Conservation (phyloP, 37 sponge, comb jelly and placozoan genomes). For the Geodia barretti region DNA sequence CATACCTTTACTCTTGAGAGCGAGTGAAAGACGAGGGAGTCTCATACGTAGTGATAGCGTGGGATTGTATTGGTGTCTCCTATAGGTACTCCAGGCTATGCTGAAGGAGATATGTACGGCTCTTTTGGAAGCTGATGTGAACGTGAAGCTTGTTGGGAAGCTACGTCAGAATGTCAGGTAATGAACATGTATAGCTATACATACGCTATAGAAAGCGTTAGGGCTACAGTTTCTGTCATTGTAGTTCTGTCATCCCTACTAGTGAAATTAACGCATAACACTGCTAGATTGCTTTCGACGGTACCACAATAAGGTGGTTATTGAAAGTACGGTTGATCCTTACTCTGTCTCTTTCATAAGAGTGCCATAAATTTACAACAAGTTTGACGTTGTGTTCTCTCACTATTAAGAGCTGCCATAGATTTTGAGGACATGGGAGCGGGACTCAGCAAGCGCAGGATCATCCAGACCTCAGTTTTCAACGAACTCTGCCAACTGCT, state of each 20-base stretch:
- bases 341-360: too few relatives aligned
- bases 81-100: slow-evolving; percentile 89
- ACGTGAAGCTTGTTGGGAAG: slow-evolving; percentile 87
- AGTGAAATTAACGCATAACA: neutral
- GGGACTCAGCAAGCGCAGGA: slow-evolving; percentile 93
- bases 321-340: too few relatives aligned
- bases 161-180: slow-evolving; percentile 89
- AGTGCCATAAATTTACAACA: too few relatives aligned
- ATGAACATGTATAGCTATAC: slow-evolving; percentile 13
- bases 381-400: neutral
- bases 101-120: slow-evolving; percentile 98
- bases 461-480: slow-evolving; percentile 95
- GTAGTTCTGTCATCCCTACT: too few relatives aligned
- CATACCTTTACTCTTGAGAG: too few relatives aligned
- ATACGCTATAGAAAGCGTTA: too few relatives aligned
- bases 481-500: slow-evolving; percentile 89
- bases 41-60: too few relatives aligned
- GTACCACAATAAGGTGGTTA: too few relatives aligned
- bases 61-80: neutral
- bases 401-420: slow-evolving; percentile 54
- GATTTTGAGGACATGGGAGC: slow-evolving; percentile 98
- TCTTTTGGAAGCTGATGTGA: slow-evolving; percentile 96
- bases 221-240: too few relatives aligned
- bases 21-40: too few relatives aligned
- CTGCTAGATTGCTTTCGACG: too few relatives aligned